A percentile compares a stretch with the other conserved stretches of the same genome.
Evolutionary conservation across 2,113 vertebrate genomes (phyloP).

Genomic region (Cepphus grylle): DNA sequence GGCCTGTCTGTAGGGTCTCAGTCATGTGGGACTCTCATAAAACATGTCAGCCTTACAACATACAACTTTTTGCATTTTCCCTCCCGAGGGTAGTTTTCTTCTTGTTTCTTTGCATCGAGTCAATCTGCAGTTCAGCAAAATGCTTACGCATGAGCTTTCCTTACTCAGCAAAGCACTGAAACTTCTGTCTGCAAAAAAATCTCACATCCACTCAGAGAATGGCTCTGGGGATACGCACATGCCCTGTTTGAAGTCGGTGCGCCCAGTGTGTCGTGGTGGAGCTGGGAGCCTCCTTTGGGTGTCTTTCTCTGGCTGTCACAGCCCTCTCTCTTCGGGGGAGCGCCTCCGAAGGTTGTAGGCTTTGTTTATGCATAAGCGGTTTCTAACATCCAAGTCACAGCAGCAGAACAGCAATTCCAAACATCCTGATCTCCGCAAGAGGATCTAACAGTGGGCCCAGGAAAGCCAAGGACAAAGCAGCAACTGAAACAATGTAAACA

Average conservation of each 20-base stretch:
- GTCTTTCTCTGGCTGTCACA: background rate
- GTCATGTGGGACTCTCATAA: background rate
- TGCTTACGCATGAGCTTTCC: accelerated
- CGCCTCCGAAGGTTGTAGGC: background rate
- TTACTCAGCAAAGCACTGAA: background rate
- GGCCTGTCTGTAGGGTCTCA: background rate
- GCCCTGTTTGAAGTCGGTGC: background rate
- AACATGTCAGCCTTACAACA: background rate
- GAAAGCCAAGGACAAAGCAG: slow-evolving; percentile 45
- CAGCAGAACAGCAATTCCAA: slow-evolving; percentile 54
- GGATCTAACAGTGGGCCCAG: background rate
- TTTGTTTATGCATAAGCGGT: slow-evolving; percentile 15
- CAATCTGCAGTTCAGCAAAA: background rate
- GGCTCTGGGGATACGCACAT: background rate
- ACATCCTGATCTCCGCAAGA: slow-evolving; percentile 25
- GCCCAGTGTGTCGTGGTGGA: accelerated
- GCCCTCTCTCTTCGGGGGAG: background rate
- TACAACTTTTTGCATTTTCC: background rate
- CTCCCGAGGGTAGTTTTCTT: background rate
- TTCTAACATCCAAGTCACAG: slow-evolving; percentile 19
- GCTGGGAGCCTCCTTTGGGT: background rate
- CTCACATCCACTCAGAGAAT: background rate
- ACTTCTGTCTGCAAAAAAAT: background rate
- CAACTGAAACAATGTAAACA: slow-evolving; percentile 36
- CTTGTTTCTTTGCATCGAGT: background rate